A percentile compares a stretch with the other conserved stretches of the same genome.
Conservation (phyloP, 2,888 invertebrate genomes). For the Acheta domesticus region DNA sequence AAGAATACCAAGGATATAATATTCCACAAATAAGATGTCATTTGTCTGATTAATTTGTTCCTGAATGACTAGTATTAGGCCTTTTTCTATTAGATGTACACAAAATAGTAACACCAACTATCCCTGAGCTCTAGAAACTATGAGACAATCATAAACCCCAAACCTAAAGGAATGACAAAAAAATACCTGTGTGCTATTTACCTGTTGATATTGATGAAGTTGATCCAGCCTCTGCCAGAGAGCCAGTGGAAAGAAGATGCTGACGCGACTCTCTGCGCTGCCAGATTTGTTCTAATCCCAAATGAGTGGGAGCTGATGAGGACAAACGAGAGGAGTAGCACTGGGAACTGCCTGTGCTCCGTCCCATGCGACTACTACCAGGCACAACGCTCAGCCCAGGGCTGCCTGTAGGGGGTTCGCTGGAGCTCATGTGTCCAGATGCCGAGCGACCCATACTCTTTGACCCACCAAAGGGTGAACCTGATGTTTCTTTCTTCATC, state of each 20-base stretch:
- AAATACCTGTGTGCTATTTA: slow-evolving; percentile 26
- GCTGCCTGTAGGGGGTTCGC: slow-evolving; percentile 46
- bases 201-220: slow-evolving; percentile 76
- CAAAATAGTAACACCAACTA: no score
- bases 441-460: slow-evolving; percentile 62
- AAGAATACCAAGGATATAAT: no score
- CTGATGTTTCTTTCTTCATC: slow-evolving; percentile 60
- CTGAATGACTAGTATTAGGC: no score
- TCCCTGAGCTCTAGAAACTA: no score
- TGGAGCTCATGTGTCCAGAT: slow-evolving; percentile 55
- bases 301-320: slow-evolving; percentile 82
- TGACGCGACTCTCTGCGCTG: slow-evolving; percentile 81
- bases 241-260: slow-evolving; percentile 80
- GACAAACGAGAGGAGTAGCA: slow-evolving; percentile 64
- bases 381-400: slow-evolving; percentile 31
- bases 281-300: slow-evolving; percentile 80
- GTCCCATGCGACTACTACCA: slow-evolving; percentile 28
- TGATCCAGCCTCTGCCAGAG: slow-evolving; percentile 76
- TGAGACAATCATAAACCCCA: no score
- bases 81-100: no score
- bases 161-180: no score
- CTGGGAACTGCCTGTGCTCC: slow-evolving; percentile 25
- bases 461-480: slow-evolving; percentile 54
- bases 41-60: no score
- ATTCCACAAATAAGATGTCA: no score